Base-by-base conservation (phyloP, 2,797 vertebrate species). In the Xyrichtys novacula region DNA sequence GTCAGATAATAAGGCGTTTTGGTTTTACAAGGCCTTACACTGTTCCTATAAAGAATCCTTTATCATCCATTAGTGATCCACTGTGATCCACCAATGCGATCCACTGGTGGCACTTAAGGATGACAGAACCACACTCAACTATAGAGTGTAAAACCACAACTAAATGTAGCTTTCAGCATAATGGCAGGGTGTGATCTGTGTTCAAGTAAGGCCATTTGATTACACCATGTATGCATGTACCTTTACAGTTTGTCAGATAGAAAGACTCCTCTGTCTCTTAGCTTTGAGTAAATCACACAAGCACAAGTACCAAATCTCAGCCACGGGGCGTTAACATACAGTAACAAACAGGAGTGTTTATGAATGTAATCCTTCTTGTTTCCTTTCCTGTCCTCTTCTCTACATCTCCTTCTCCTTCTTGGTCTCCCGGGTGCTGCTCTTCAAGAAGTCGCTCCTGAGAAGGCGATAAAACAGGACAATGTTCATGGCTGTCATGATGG, bases 401-500 rank as follows among this genome's bases (percentile, higher is more conserved):
- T 92, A 93, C 74, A 74, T 90, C 52, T 92, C 87, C 49, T 91
- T 94, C 50, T 93, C 88, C 34, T 88, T 94, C 78, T 90, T 92
- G 17, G 31, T 63, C 49, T 90, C 91, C 2, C 85, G 83, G 57
- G 88, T 78, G 25, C 91, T 77, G 81, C 89, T 79, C 63, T 88
- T 92, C 55, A 96, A 90, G 74, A 96, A 95, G 89, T 99, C 96
- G 1, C 86, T 95, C 26, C 94, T 88, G 63, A 98, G 93, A 52
- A 98, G 92, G 6, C 94, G 94, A 65, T 88, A 93, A 25, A 96
- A 96, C n/a, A 96, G 92, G 49, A 94, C 76, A 6, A 97, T 90
- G 57, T 97, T 98, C 94, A 96, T 96, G 74, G 75, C 80, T 0
- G 93, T 95, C 95, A 98, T 96, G 81, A 95, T 93, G 82, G 95